phyloP scores from a whole-genome alignment of 2,797 vertebrate genomes.

The Pseudochirops corinnae region DNA sequence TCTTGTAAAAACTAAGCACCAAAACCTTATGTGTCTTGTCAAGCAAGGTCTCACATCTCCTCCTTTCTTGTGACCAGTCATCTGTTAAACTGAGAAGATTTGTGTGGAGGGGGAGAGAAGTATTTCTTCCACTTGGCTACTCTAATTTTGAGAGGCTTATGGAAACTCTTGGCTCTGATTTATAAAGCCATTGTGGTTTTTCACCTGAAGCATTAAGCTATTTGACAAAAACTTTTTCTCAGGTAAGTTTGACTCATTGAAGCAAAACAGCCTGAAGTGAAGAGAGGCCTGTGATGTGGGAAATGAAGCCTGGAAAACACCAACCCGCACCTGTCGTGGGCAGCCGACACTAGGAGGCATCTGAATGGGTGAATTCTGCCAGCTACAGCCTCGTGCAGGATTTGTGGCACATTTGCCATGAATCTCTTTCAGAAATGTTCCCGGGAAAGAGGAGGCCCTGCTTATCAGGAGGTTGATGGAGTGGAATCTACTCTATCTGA shows the following conservation, averaged over 20 bases:
- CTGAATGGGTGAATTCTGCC: not conserved
- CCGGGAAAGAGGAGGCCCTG: not conserved
- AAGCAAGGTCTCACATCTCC: not conserved
- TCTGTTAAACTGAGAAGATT: not conserved
- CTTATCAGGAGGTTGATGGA: not conserved
- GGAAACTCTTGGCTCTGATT: not conserved
- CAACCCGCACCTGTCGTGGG: no score
- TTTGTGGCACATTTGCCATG: not conserved
- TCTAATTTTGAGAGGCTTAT: not conserved
- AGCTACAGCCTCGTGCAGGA: not conserved
- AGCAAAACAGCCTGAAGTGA: slow-evolving; percentile 10
- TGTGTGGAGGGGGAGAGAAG: not conserved
- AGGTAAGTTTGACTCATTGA: slow-evolving; percentile 9
- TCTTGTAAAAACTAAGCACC: not conserved
- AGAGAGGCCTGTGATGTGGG: not conserved
- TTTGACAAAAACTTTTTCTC: not conserved
- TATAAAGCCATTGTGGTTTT: not conserved
- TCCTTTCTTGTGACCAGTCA: not conserved
- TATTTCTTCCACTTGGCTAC: not conserved
- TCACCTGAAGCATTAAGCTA: not conserved
- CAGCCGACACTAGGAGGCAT: not conserved
- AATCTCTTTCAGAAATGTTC: slow-evolving; percentile 4
- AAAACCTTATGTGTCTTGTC: not conserved
- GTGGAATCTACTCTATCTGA: not conserved
- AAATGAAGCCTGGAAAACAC: not conserved